Conservation (phyloP, 1,140 invertebrate species). For the Drosophila truncata region DNA sequence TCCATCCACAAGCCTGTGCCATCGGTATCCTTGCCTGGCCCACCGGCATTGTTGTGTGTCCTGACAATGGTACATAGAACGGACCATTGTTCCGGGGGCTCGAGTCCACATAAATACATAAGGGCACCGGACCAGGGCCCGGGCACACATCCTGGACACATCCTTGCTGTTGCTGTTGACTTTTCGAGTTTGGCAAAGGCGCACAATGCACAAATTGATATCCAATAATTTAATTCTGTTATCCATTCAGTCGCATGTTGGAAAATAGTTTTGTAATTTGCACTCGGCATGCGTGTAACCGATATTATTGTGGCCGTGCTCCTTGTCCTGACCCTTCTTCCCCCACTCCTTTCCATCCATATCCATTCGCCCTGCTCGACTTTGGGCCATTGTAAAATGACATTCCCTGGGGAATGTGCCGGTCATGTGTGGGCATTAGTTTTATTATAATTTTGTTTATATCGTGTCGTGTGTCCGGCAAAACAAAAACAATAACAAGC, state of each 20-base stretch:
- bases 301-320: slow-evolving; percentile 72
- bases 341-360: not conserved
- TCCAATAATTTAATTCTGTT: slow-evolving; percentile 84
- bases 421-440: slow-evolving; percentile 69
- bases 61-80: slow-evolving; percentile 71
- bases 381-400: slow-evolving; percentile 71
- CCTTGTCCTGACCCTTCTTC: slow-evolving; percentile 5
- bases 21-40: slow-evolving; percentile 52
- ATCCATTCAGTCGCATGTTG: slow-evolving; percentile 77
- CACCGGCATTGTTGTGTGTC: slow-evolving; percentile 68
- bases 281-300: slow-evolving; percentile 81
- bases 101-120: slow-evolving; percentile 43
- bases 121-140: slow-evolving; percentile 4
- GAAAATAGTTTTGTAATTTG: slow-evolving; percentile 84
- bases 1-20: slow-evolving; percentile 19
- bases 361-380: slow-evolving; percentile 12
- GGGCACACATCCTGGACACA: slow-evolving; percentile 52
- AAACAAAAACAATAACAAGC: slow-evolving; percentile 63
- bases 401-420: slow-evolving; percentile 58
- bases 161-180: slow-evolving; percentile 79
- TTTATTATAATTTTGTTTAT: slow-evolving; percentile 81
- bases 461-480: slow-evolving; percentile 58
- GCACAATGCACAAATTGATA: slow-evolving; percentile 82
- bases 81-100: slow-evolving; percentile 53
- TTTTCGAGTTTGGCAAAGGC: slow-evolving; percentile 74